Base-by-base conservation (phyloP, 2,797 vertebrate species). In the Taeniopygia guttata region DNA sequence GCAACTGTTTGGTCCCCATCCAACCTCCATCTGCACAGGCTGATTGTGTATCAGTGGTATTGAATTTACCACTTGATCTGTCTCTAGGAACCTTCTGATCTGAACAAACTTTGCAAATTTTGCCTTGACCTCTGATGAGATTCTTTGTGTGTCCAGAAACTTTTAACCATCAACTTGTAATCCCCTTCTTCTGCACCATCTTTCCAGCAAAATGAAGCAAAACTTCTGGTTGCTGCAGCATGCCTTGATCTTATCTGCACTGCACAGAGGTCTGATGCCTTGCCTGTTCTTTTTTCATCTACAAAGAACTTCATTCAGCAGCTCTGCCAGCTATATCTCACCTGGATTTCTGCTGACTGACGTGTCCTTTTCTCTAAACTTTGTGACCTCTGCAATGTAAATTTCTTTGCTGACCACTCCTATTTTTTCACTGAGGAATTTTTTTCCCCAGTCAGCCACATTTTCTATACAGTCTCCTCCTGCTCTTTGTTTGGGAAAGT, bases 341-440 rank as follows among this genome's bases (percentile, higher is more conserved):
- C 48, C 29, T 77, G 75, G n/a, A 63, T 93, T 95, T 84, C 84
- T 72, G 25, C 38, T 1, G 3, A 49, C 23, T 70, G 78, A 84
- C 2, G 0, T 62, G 46, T 69, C 51, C 51, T 75, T 89, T 55
- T 12, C 59, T 49, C 49, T 85, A 55, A 89, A 52, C 40, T 56
- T 69, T 87, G 64, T 87, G 89, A 90, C 87, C 48, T 84, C 42
- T 79, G 48, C 40, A 52, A 45, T 16, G 21, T 14, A 92, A n/a
- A 72, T 76, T 84, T 90, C 80, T 64, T 76, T 89, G 38, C 78
- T 91, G 52, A 83, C 68, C 82, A 49, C 81, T 94, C 67, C 70
- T 75, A 13, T 74, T 78, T 55, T 55, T 83, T 76, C 52, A 60
- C 23, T 25, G 25, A 63, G 34, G n/a, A 76, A 16, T 13, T 45